Evolutionary conservation across 2,797 vertebrate genomes (phyloP).

Genomic region (Meriones psammophilus): DNA sequence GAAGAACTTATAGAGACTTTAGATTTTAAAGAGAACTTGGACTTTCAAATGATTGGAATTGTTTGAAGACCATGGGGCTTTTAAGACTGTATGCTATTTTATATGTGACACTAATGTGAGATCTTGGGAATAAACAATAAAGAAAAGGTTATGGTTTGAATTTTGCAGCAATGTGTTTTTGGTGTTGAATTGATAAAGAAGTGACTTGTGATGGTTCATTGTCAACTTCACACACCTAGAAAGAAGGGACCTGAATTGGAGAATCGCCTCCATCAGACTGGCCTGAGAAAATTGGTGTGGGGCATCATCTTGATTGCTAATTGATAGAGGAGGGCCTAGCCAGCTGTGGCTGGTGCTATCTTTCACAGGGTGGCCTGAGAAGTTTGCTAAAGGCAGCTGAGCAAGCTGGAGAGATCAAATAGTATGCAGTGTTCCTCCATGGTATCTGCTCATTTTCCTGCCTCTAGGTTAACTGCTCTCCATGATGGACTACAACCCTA

Average conservation of each 20-base stretch:
- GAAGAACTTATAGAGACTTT: neutral
- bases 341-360: neutral
- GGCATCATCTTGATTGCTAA: neutral
- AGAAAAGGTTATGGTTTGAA: neutral
- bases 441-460: neutral
- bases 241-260: neutral
- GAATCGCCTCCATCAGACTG: neutral
- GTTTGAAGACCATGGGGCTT: neutral
- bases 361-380: neutral
- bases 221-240: neutral
- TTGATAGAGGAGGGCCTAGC: neutral
- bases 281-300: neutral
- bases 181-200: neutral
- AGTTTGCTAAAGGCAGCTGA: neutral
- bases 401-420: neutral
- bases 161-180: neutral
- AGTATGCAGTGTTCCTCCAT: neutral
- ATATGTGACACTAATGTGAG: neutral
- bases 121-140: neutral
- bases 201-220: neutral
- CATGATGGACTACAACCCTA: too few species aligned
- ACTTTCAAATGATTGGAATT: neutral
- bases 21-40: neutral
- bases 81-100: neutral
- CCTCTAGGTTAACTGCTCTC: neutral